These are phyloP conservation scores for Acanthosepion pharaonis DNA, from an alignment of 2,888 invertebrate genomes.

Conservation along the genomic window DNA sequence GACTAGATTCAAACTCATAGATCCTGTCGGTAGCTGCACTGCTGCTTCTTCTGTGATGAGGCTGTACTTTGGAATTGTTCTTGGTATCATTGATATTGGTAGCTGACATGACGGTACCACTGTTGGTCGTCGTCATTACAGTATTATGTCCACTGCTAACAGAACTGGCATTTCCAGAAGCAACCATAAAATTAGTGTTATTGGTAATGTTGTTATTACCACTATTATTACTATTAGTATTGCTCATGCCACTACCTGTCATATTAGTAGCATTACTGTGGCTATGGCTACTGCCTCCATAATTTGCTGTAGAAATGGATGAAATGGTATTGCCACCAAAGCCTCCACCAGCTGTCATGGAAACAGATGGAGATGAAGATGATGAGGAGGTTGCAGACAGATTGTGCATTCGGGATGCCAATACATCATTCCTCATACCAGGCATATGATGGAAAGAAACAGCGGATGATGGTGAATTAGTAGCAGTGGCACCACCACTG, in stretches of 20 bases:
- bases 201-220: background rate
- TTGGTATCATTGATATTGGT: background rate
- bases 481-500: background rate
- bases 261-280: constrained; percentile 10
- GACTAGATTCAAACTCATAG: constrained; percentile 45
- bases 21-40: constrained; percentile 24
- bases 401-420: constrained; percentile 37
- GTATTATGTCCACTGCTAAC: constrained; percentile 40
- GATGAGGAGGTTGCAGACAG: background rate
- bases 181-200: constrained; percentile 35
- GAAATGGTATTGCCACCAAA: background rate
- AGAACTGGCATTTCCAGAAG: background rate
- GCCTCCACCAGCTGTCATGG: constrained; percentile 36
- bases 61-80: background rate
- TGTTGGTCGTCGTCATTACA: background rate
- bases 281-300: background rate
- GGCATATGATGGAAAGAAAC: constrained; percentile 34
- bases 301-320: background rate
- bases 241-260: background rate
- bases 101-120: constrained; percentile 11
- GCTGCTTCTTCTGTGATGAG: background rate
- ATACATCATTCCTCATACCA: background rate
- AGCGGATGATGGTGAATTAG: background rate
- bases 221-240: constrained; percentile 24
- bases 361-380: background rate